Base-by-base conservation (phyloP, 2,113 vertebrate species). In the Mobula birostris region DNA sequence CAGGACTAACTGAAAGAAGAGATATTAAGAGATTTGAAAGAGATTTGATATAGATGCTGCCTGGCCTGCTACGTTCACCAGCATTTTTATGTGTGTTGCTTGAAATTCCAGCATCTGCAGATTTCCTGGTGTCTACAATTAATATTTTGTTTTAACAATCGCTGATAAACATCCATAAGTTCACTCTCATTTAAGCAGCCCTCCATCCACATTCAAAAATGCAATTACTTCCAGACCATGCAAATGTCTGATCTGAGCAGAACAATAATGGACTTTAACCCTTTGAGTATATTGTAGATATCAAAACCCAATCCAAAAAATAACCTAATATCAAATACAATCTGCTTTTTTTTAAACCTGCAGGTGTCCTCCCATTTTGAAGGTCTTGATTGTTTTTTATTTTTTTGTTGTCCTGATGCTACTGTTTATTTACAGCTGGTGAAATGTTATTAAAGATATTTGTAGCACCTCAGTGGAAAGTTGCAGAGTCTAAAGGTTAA, bases 381-480 rank as follows among this genome's bases (percentile, higher is more conserved):
- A 17, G 27, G 12, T 66, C 66, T 29, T 15, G 27, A 11, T 5
- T 58, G 58, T 24, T n/a, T 88, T 48, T 32, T 88, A 88, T 5
- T 32, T 58, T 17, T 19, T 61, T 63, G 61, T 5, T 29, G 9
- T 40, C 19, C 72, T 74, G 72, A 74, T 74, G 21, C 17, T 74
- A 7, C 56, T 32, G 58, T 66, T 56, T 21, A 87, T 63, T 88
- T 11, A 3, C 72, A 74, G 68, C 5, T 70, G 68, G 68, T 70
- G 68, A 70, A 70, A 74, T 74, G 72, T 74, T 74, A 74, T 74
- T 5, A 24, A 74, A 21, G 72, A 21, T 3, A 58, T 58, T 88
- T 63, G 63, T 88, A 88, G 85, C 14, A 32, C 32, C n/a, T 88
- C 85, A 88, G 27, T 66, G 85, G 85, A n/a, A 88, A 61, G 58